These are phyloP conservation scores for Drosophila subsilvestris DNA, from an alignment of 2,888 invertebrate genomes.

Conservation along the genomic window DNA sequence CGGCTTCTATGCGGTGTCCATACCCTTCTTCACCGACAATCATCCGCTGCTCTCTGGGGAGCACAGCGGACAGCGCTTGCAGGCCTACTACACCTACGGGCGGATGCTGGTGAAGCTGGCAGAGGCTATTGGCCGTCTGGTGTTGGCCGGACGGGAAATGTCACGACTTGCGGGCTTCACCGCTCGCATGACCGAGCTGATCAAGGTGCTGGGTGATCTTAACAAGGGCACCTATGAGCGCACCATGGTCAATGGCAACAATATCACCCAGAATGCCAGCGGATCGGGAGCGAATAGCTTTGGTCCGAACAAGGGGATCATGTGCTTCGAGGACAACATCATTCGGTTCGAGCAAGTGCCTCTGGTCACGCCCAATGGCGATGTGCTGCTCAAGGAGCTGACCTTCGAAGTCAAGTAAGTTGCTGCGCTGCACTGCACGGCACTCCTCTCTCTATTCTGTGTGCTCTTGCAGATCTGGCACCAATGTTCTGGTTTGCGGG, in stretches of 20 bases:
- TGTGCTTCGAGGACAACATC: slow-evolving; percentile 93
- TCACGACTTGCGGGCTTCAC: slow-evolving; percentile 97
- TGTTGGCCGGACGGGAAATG: slow-evolving; percentile 97
- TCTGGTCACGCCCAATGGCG: slow-evolving; percentile 98
- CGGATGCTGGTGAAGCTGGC: slow-evolving; percentile 92
- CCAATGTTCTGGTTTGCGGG: slow-evolving; percentile 98
- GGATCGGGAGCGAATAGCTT: slow-evolving; percentile 76
- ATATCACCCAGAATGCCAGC: slow-evolving; percentile 59
- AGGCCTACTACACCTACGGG: slow-evolving; percentile 98
- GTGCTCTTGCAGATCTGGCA: slow-evolving; percentile 88
- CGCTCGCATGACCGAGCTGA: slow-evolving; percentile 94
- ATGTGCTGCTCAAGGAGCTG: slow-evolving; percentile 94
- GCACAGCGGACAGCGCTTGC: slow-evolving; percentile 91
- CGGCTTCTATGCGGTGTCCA: slow-evolving; percentile 97
- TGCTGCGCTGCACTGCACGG: neutral
- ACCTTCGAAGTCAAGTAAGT: slow-evolving; percentile 93
- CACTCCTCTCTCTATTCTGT: too few relatives aligned
- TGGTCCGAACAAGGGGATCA: slow-evolving; percentile 90
- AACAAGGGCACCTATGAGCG: slow-evolving; percentile 90
- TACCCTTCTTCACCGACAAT: slow-evolving; percentile 93
- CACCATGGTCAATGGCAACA: slow-evolving; percentile 85
- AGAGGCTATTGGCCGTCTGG: slow-evolving; percentile 97
- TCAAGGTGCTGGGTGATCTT: slow-evolving; percentile 92
- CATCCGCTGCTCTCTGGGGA: slow-evolving; percentile 88
- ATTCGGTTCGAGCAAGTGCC: slow-evolving; percentile 97